A percentile compares a stretch with the other conserved stretches of the same genome.
phyloP scores from a whole-genome alignment of 2,888 invertebrate species.

The Linhomoeus sp. region DNA sequence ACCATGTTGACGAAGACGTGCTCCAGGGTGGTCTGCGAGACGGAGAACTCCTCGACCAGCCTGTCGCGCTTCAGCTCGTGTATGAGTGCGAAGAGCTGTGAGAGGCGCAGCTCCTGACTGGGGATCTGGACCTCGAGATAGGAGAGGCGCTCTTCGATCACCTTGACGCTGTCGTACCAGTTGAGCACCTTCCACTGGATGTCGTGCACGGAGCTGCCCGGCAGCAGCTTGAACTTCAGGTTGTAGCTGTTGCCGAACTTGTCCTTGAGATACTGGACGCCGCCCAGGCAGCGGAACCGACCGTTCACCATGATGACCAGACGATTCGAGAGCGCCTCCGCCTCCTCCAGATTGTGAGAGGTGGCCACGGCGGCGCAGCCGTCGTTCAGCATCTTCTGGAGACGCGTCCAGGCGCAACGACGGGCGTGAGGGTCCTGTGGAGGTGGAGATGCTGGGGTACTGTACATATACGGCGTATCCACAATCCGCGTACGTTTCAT shows the following conservation, averaged over 20 bases:
- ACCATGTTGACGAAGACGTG: constrained; percentile 3
- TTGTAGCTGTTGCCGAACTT: constrained; percentile 5
- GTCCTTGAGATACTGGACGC: constrained; percentile 7
- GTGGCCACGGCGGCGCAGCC: not conserved
- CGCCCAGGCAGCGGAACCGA: constrained; percentile 6
- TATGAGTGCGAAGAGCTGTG: not conserved
- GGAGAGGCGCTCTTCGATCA: not conserved
- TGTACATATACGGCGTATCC: too few relatives aligned
- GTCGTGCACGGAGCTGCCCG: not conserved
- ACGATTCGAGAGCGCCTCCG: constrained; percentile 7
- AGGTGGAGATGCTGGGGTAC: not conserved
- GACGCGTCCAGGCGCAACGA: constrained; percentile 37
- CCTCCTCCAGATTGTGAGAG: constrained; percentile 6
- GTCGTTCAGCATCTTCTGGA: too few relatives aligned
- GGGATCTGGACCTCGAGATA: not conserved
- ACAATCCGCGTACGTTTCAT: too few relatives aligned
- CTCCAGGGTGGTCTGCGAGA: constrained; percentile 3
- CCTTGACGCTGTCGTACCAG: not conserved
- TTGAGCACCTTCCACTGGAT: not conserved
- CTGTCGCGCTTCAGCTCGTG: not conserved
- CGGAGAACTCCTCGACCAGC: not conserved
- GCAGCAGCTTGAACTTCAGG: not conserved
- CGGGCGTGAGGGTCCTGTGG: too few relatives aligned
- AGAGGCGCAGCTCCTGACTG: not conserved
- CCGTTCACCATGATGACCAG: constrained; percentile 8